phyloP scores from a whole-genome alignment of 2,888 invertebrate genomes.

The Rhopalosiphum nymphaeae region DNA sequence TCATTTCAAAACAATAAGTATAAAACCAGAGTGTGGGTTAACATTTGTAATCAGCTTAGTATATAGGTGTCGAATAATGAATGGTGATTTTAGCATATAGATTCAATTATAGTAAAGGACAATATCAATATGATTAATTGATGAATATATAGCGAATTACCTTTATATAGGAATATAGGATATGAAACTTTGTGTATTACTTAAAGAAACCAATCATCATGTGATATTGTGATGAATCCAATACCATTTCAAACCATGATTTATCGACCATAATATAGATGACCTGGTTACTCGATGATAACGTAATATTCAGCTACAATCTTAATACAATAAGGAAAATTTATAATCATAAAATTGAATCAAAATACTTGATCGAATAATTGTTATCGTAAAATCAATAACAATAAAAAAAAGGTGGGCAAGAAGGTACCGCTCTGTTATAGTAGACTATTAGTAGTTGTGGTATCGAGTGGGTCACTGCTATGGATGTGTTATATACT shows the following conservation, averaged over 20 bases:
- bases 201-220: slow-evolving; percentile 31
- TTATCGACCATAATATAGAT: slow-evolving; percentile 17
- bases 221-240: neutral
- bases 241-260: neutral
- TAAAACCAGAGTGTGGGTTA: neutral
- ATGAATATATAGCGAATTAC: neutral
- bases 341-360: neutral
- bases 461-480: too few species aligned
- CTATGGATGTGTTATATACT: too few species aligned
- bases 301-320: neutral
- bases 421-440: too few species aligned
- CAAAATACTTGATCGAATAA: neutral
- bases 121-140: neutral
- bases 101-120: neutral
- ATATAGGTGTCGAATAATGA: neutral
- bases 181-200: neutral
- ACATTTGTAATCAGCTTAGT: neutral
- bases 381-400: neutral
- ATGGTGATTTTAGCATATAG: neutral
- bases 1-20: neutral
- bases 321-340: neutral
- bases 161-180: neutral
- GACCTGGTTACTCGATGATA: neutral
- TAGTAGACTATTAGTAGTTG: too few species aligned
- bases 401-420: neutral